Evolutionary conservation across 2,888 invertebrate species (phyloP).

Genomic region (Carcina quercana): DNA sequence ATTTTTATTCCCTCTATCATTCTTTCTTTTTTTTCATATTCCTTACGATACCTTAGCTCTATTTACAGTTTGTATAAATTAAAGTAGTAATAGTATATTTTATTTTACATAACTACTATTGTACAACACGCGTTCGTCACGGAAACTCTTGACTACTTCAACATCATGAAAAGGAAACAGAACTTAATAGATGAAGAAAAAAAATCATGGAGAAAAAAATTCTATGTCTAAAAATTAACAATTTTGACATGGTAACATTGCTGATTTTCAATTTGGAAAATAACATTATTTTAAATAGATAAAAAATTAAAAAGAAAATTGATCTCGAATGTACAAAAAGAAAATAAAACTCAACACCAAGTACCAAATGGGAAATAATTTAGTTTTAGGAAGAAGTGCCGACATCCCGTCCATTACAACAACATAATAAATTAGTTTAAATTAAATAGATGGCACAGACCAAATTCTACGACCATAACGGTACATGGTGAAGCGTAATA

Average conservation of each 20-base stretch:
- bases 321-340: constrained; percentile 43
- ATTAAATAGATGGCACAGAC: constrained; percentile 72
- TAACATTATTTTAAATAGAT: constrained; percentile 27
- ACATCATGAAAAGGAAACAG: constrained; percentile 15
- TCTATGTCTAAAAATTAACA: constrained; percentile 32
- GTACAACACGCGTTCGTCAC: constrained; percentile 59
- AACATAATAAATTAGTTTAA: constrained; percentile 59
- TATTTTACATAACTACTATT: constrained; percentile 66
- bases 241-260: constrained; percentile 45
- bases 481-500: constrained; percentile 61
- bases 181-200: constrained; percentile 12
- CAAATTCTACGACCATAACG: constrained; percentile 55
- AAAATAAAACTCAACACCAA: constrained; percentile 59
- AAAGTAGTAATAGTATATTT: constrained; percentile 59
- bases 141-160: constrained; percentile 60
- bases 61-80: constrained; percentile 74
- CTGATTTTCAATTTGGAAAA: constrained; percentile 46
- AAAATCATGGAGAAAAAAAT: constrained; percentile 24
- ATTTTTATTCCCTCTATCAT: constrained; percentile 69
- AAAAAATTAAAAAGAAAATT: constrained; percentile 36
- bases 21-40: constrained; percentile 67
- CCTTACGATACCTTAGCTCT: constrained; percentile 64
- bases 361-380: constrained; percentile 63
- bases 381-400: constrained; percentile 45
- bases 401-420: constrained; percentile 38